Conservation (phyloP, 2,888 invertebrate species). For the Odontocolon sp. region DNA sequence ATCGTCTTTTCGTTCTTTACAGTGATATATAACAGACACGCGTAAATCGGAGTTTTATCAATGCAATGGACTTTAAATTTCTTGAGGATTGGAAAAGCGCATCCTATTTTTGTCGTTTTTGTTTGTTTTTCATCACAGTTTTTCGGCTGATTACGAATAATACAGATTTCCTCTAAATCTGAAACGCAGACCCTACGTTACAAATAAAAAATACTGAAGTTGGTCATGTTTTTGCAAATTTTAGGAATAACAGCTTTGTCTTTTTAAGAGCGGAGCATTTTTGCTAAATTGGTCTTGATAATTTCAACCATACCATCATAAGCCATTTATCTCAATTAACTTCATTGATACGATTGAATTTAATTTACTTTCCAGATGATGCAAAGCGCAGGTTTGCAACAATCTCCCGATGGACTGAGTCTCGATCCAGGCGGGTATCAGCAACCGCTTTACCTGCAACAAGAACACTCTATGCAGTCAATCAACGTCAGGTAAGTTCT, state of each 20-base stretch:
- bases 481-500: slow-evolving; percentile 79
- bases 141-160: no score
- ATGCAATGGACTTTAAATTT: slow-evolving; percentile 8
- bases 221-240: no score
- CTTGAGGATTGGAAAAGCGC: neutral
- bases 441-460: slow-evolving; percentile 87
- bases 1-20: neutral
- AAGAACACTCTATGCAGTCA: slow-evolving; percentile 81
- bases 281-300: no score
- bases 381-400: slow-evolving; percentile 85
- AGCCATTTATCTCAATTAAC: no score
- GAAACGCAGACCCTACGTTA: no score
- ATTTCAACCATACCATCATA: no score
- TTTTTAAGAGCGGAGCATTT: no score
- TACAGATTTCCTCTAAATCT: no score
- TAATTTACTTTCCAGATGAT: slow-evolving; percentile 73
- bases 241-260: no score
- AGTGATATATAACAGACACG: neutral
- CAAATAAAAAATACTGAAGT: no score
- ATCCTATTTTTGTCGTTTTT: neutral
- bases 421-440: slow-evolving; percentile 86
- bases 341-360: no score
- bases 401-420: slow-evolving; percentile 84
- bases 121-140: neutral
- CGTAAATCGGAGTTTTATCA: neutral